These are phyloP conservation scores for Alethe castanea DNA, from an alignment of 2,113 vertebrate genomes.

Conservation along the genomic window DNA sequence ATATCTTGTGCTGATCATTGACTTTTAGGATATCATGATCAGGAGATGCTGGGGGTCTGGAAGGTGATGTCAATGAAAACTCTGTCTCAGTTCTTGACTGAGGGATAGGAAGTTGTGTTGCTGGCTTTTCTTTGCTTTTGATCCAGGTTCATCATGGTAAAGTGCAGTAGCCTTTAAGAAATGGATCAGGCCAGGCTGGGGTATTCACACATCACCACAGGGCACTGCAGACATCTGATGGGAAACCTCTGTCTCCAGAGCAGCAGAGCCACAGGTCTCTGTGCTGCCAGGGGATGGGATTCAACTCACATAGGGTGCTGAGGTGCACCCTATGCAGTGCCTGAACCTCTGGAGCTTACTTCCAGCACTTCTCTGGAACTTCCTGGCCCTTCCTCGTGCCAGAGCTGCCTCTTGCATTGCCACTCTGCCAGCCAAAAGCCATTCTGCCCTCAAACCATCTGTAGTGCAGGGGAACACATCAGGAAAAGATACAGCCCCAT, in stretches of 20 bases:
- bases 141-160: neutral
- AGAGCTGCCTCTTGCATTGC: neutral
- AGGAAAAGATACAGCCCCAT: neutral
- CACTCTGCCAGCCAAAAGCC: neutral
- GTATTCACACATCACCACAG: neutral
- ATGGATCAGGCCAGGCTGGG: neutral
- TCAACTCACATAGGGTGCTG: neutral
- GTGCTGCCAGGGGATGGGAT: neutral
- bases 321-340: rapidly evolving
- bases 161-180: neutral
- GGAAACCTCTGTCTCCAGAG: neutral
- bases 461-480: neutral
- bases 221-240: neutral
- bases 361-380: rapidly evolving
- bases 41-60: neutral
- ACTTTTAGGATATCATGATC: neutral
- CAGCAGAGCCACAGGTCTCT: neutral
- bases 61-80: neutral
- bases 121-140: neutral
- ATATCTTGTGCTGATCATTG: neutral
- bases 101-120: neutral
- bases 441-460: neutral
- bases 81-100: neutral
- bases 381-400: neutral
- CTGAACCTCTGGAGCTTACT: neutral